Percentiles rank a stretch among this genome's conserved stretches.
These are phyloP conservation scores for Tursiops truncatus DNA, from an alignment of 2,113 vertebrate species.

Conservation along the genomic window DNA sequence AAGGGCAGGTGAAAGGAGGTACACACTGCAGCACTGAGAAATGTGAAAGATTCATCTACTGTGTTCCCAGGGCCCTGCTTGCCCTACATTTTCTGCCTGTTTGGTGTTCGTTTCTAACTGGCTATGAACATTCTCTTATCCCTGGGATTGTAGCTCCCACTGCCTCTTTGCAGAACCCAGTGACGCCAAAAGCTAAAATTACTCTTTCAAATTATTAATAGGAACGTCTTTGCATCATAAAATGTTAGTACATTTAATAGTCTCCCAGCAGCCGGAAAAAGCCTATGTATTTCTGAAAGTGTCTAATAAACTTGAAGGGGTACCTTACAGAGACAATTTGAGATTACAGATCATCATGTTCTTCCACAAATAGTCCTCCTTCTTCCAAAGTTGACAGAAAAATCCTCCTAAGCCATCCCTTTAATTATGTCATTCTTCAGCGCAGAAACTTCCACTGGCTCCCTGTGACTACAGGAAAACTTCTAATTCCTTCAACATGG, in stretches of 20 bases:
- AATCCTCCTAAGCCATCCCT: neutral
- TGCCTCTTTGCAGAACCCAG: neutral
- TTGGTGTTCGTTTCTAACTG: neutral
- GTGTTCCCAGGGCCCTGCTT: neutral
- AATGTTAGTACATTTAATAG: neutral
- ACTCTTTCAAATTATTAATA: neutral
- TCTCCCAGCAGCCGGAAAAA: neutral
- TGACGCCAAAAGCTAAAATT: constrained; percentile 2
- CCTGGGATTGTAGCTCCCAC: neutral
- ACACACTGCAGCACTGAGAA: neutral
- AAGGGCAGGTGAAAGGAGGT: neutral
- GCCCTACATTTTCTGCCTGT: neutral
- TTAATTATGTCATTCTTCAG: neutral
- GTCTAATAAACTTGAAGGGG: neutral
- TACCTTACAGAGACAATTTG: neutral
- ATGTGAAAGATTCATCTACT: neutral
- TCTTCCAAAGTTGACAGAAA: neutral
- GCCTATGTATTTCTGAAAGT: neutral
- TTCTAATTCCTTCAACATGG: neutral
- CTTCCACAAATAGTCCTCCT: neutral
- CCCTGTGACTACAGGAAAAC: neutral
- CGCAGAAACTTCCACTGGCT: neutral
- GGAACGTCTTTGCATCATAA: neutral
- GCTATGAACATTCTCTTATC: neutral
- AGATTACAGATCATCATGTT: neutral